Conservation (phyloP, 2,888 invertebrate genomes). For the Monochamus alternatus region DNA sequence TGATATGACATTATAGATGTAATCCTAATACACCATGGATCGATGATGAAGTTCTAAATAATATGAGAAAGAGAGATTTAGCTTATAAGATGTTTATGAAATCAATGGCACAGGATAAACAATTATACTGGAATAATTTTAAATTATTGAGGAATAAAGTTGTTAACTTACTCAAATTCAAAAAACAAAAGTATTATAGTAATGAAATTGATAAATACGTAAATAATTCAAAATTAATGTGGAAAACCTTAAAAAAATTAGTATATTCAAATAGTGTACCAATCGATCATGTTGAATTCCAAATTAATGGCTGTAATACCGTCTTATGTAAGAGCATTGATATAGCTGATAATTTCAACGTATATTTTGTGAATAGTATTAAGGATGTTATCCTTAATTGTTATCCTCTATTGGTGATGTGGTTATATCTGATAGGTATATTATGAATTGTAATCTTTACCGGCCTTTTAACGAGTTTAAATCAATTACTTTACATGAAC, state of each 20-base stretch:
- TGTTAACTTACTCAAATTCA: not conserved
- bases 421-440: no score
- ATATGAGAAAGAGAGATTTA: not conserved
- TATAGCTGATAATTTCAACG: not conserved
- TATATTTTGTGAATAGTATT: not conserved
- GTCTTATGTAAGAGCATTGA: not conserved
- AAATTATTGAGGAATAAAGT: not conserved
- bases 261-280: not conserved
- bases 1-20: no score
- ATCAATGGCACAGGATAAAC: not conserved
- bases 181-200: not conserved
- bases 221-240: not conserved
- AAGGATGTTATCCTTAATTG: not conserved
- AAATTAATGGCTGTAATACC: not conserved
- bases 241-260: not conserved
- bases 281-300: not conserved
- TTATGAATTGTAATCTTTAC: no score
- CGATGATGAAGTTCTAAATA: not conserved
- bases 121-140: not conserved
- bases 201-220: not conserved
- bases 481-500: no score
- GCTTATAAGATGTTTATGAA: not conserved
- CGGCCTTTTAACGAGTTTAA: no score
- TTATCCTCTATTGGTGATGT: no score
- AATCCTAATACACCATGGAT: not conserved